A percentile compares a stretch with the other conserved stretches of the same genome.
phyloP scores from a whole-genome alignment of 2,113 vertebrate species.

The Gobio gobio region DNA sequence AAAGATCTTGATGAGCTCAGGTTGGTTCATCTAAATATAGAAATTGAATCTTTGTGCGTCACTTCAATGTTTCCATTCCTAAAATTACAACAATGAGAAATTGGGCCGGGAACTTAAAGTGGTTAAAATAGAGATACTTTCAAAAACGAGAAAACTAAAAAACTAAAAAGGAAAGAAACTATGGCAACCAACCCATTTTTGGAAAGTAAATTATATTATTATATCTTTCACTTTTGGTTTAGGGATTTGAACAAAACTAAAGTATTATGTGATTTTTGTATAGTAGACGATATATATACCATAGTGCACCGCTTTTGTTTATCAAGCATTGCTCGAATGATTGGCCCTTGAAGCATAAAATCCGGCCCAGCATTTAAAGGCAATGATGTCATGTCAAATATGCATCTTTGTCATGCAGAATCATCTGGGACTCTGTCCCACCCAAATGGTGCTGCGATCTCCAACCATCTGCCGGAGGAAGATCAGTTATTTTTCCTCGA shows the following conservation, averaged over 20 bases:
- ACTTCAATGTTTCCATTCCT: constrained; percentile 12
- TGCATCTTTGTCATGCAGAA: background rate
- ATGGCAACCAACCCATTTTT: background rate
- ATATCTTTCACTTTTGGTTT: background rate
- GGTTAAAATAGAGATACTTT: background rate
- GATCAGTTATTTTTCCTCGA: constrained; percentile 23
- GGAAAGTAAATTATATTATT: background rate
- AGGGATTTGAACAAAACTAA: background rate
- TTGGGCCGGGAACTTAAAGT: constrained; percentile 16
- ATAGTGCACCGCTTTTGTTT: background rate
- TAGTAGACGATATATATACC: background rate
- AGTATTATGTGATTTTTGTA: background rate
- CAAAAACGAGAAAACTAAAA: background rate
- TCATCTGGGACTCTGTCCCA: background rate
- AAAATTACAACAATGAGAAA: background rate
- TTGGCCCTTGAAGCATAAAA: constrained; percentile 12
- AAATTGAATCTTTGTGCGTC: constrained; percentile 32
- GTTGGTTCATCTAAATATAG: constrained; percentile 25
- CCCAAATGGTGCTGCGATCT: constrained; percentile 15
- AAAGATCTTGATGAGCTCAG: constrained; percentile 29
- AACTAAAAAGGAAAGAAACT: background rate
- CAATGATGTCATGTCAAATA: constrained; percentile 39
- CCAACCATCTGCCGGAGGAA: constrained; percentile 46
- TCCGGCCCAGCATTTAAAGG: constrained; percentile 6
- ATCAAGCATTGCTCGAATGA: constrained; percentile 14